A percentile compares a stretch with the other conserved stretches of the same genome.
These are phyloP conservation scores for Selene dorsalis DNA, from an alignment of 2,797 vertebrate species.

Conservation along the genomic window DNA sequence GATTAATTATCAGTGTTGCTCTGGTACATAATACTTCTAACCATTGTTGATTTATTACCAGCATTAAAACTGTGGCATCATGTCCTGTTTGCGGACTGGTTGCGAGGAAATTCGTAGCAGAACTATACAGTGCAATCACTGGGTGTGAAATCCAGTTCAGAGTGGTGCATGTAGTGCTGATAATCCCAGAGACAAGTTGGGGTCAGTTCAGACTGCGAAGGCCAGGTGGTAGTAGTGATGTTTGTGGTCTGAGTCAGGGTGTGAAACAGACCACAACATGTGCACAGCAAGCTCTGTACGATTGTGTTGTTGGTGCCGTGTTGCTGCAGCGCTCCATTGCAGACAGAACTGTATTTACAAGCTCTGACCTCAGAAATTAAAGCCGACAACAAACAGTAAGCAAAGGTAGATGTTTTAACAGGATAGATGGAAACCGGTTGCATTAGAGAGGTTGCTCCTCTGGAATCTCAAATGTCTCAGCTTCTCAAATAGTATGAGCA, in stretches of 20 bases:
- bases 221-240: not conserved
- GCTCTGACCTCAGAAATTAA: not conserved
- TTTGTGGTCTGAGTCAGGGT: not conserved
- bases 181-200: not conserved
- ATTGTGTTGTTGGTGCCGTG: not conserved
- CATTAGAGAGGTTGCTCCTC: not conserved
- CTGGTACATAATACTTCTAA: not conserved
- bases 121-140: too few species aligned
- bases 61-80: not conserved
- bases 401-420: not conserved
- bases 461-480: not conserved
- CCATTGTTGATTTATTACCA: not conserved
- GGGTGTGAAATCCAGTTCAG: not conserved
- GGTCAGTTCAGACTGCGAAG: conserved; percentile 3
- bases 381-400: not conserved
- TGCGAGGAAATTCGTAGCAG: too few species aligned
- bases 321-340: not conserved
- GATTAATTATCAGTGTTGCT: not conserved
- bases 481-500: not conserved
- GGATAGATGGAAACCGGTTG: not conserved
- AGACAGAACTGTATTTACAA: not conserved
- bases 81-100: not conserved
- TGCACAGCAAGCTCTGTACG: not conserved
- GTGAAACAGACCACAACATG: not conserved
- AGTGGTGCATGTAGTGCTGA: not conserved